Conservation (phyloP, 1,140 invertebrate species). For the Daktulosphaira vitifoliae region DNA sequence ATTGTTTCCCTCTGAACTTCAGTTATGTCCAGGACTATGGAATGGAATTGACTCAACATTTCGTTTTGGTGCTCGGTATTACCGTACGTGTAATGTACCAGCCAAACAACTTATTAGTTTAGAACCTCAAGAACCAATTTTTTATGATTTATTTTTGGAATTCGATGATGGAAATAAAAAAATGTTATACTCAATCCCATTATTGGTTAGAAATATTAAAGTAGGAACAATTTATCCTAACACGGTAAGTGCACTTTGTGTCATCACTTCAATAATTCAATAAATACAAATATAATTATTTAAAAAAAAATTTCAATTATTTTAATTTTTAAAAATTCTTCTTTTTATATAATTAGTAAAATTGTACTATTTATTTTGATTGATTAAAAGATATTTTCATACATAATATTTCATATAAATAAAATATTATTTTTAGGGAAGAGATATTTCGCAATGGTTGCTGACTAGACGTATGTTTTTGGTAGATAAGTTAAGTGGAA, state of each 20-base stretch:
- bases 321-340: not conserved
- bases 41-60: constrained; percentile 48
- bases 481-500: constrained; percentile 51
- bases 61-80: constrained; percentile 50
- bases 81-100: constrained; percentile 47
- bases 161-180: constrained; percentile 43
- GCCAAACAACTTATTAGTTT: constrained; percentile 48
- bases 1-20: constrained; percentile 41
- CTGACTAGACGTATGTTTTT: constrained; percentile 60
- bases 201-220: constrained; percentile 46
- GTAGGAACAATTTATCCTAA: constrained; percentile 37
- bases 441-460: constrained; percentile 50
- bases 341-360: not conserved
- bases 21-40: constrained; percentile 47
- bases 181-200: constrained; percentile 51
- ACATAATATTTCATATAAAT: too few species aligned
- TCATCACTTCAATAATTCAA: too few species aligned
- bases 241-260: constrained; percentile 36
- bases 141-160: constrained; percentile 52
- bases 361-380: constrained; percentile 9
- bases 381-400: constrained; percentile 24
- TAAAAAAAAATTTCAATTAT: too few species aligned
- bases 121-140: constrained; percentile 44
- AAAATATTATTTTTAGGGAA: too few species aligned
- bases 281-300: not conserved